A percentile compares a stretch with the other conserved stretches of the same genome.
phyloP scores from a whole-genome alignment of 2,888 invertebrate genomes.

The Amorpha juglandis region DNA sequence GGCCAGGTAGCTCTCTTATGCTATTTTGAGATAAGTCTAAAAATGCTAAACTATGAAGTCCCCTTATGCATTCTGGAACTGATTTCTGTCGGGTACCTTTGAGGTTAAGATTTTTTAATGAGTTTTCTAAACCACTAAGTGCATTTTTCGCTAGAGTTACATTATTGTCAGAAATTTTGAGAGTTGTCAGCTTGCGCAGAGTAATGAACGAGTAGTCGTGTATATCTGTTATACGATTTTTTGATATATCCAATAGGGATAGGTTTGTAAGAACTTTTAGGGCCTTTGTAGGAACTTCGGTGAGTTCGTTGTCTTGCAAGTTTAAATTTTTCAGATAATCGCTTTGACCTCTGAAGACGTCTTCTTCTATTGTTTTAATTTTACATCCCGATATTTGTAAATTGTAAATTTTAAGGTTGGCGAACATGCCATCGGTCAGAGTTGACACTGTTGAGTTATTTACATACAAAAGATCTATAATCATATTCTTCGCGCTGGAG shows the following conservation, averaged over 20 bases:
- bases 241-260: conserved; percentile 92
- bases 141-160: conserved; percentile 88
- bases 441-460: conserved; percentile 92
- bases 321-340: conserved; percentile 91
- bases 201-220: conserved; percentile 90
- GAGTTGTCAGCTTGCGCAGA: conserved; percentile 88
- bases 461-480: conserved; percentile 93
- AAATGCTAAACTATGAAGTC: conserved; percentile 91
- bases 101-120: conserved; percentile 93
- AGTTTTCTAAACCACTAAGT: conserved; percentile 91
- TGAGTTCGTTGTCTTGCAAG: conserved; percentile 92
- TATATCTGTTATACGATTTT: conserved; percentile 89
- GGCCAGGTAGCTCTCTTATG: conserved; percentile 91
- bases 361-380: conserved; percentile 87
- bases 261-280: conserved; percentile 88
- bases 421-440: conserved; percentile 87
- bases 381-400: conserved; percentile 93
- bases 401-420: conserved; percentile 89
- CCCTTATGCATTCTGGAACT: conserved; percentile 91
- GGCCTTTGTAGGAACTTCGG: conserved; percentile 90
- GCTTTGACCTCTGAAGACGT: conserved; percentile 94
- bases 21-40: conserved; percentile 95
- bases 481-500: conserved; percentile 86
- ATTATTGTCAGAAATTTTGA: conserved; percentile 95
- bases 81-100: conserved; percentile 93